phyloP scores from a whole-genome alignment of 2,888 invertebrate species.

The Charanyca ferruginea region DNA sequence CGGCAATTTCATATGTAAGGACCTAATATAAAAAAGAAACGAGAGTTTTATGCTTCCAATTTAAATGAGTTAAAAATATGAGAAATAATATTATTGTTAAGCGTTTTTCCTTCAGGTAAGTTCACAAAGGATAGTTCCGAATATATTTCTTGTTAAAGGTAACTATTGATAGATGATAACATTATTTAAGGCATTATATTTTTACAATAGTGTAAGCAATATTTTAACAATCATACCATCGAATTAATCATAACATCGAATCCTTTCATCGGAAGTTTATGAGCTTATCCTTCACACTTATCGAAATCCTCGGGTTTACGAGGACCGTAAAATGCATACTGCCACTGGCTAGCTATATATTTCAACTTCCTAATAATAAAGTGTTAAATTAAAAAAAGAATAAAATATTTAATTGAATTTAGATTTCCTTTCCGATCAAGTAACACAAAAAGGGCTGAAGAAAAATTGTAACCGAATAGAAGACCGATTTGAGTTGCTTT shows the following conservation, averaged over 20 bases:
- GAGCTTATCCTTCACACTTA: constrained; percentile 7
- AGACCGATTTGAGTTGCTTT: too few species aligned
- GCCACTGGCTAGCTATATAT: neutral
- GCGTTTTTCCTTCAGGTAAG: neutral
- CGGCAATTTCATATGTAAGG: too few species aligned
- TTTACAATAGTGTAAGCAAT: too few species aligned
- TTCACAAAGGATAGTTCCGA: neutral
- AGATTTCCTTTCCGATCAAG: neutral
- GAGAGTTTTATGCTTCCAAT: constrained; percentile 11
- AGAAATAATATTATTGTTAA: constrained; percentile 1
- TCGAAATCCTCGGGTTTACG: constrained; percentile 37
- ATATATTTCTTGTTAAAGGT: neutral
- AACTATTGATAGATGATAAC: neutral
- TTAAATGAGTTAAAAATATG: constrained; percentile 13
- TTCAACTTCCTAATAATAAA: neutral
- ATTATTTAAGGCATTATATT: neutral
- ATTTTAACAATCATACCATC: constrained; percentile 6
- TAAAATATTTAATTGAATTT: constrained; percentile 39
- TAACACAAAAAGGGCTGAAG: too few species aligned
- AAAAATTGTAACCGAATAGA: too few species aligned
- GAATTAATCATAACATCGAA: constrained; percentile 12
- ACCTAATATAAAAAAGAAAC: neutral
- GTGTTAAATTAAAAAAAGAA: constrained; percentile 17
- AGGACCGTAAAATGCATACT: constrained; percentile 41
- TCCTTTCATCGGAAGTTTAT: constrained; percentile 17